These are phyloP conservation scores for Heliopora coerulea DNA, from an alignment of 92 coral and sea anemone genomes.

Conservation along the genomic window DNA sequence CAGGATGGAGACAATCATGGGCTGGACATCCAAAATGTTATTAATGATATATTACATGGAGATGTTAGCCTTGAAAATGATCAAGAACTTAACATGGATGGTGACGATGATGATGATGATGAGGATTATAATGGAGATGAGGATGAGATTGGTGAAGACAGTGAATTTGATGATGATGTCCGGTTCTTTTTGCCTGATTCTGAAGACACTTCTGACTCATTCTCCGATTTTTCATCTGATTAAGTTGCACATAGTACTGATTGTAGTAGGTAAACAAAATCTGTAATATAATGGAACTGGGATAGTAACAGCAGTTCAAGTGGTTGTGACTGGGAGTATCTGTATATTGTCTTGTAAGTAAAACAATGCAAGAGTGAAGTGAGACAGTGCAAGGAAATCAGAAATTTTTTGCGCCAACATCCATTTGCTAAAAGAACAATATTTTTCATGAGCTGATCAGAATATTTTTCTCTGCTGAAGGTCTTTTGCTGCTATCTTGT, in stretches of 20 bases:
- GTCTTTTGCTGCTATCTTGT: too few relatives aligned
- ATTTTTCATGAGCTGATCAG: too few relatives aligned
- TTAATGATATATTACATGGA: slow-evolving; percentile 54
- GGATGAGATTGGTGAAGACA: slow-evolving; percentile 71
- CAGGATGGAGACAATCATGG: slow-evolving; percentile 78
- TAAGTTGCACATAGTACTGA: background rate
- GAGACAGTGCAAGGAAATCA: too few relatives aligned
- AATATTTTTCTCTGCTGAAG: too few relatives aligned
- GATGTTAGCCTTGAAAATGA: background rate
- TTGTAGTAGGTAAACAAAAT: background rate
- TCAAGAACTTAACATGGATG: slow-evolving; percentile 8
- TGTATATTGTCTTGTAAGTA: too few relatives aligned
- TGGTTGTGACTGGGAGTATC: too few relatives aligned
- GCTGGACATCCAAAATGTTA: slow-evolving; percentile 68
- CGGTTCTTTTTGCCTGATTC: slow-evolving; percentile 65
- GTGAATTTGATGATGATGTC: slow-evolving; percentile 80
- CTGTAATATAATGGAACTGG: background rate
- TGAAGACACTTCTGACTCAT: slow-evolving; percentile 73
- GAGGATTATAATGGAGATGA: slow-evolving; percentile 82
- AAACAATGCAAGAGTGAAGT: too few relatives aligned
- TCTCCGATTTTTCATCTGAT: background rate
- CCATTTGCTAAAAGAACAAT: too few relatives aligned
- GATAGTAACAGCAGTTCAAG: too few relatives aligned
- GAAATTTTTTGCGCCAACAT: too few relatives aligned
- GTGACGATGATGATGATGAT: slow-evolving; percentile 39